These are phyloP conservation scores for Hypsopygia costalis DNA, from an alignment of 2,888 invertebrate genomes.

Conservation along the genomic window DNA sequence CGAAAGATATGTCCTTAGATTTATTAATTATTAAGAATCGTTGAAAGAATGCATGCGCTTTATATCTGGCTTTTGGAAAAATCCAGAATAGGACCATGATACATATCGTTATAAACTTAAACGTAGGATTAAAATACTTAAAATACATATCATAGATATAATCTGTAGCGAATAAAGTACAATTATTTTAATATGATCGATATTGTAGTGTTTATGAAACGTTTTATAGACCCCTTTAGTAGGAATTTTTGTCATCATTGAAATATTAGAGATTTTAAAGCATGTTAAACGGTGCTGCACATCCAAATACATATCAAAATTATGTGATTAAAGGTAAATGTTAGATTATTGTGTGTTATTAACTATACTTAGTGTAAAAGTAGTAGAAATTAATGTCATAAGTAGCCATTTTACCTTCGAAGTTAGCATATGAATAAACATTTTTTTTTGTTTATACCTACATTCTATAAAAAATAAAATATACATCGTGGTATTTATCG, in stretches of 20 bases:
- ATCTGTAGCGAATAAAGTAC: constrained; percentile 66
- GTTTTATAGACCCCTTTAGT: constrained; percentile 63
- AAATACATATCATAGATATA: constrained; percentile 65
- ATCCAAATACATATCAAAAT: constrained; percentile 71
- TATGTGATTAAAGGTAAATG: constrained; percentile 62
- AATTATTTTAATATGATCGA: constrained; percentile 76
- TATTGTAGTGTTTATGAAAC: constrained; percentile 67
- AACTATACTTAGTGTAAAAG: constrained; percentile 30
- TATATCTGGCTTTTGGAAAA: constrained; percentile 76
- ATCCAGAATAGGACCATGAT: constrained; percentile 75
- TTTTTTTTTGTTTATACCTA: too few species aligned
- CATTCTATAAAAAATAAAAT: too few species aligned
- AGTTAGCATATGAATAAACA: constrained; percentile 4
- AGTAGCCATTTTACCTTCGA: constrained; percentile 24
- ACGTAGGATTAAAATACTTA: constrained; percentile 46
- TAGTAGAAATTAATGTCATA: constrained; percentile 38
- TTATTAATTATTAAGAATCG: constrained; percentile 55
- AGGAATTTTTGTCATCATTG: constrained; percentile 36
- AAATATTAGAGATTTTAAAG: constrained; percentile 37
- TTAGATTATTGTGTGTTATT: constrained; percentile 48
- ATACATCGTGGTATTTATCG: too few species aligned
- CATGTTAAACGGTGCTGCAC: constrained; percentile 67
- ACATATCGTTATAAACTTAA: constrained; percentile 69
- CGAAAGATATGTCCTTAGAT: constrained; percentile 49
- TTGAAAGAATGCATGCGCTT: constrained; percentile 77